Evolutionary conservation across 2,113 vertebrate genomes (phyloP).

Genomic region (Scolopax mira): DNA sequence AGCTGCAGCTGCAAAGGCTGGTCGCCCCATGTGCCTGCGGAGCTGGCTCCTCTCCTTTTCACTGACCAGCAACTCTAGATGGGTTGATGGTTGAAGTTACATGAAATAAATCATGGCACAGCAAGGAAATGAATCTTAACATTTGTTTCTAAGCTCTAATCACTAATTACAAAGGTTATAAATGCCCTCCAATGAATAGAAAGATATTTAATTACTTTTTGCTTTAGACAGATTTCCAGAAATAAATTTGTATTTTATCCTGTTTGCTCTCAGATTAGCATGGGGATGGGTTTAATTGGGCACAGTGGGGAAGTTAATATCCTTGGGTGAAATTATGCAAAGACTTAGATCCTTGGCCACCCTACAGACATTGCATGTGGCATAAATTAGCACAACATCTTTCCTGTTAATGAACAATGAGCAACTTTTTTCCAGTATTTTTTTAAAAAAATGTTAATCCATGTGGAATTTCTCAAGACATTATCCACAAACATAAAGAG

Average conservation of each 20-base stretch:
- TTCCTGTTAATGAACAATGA: conserved; percentile 40
- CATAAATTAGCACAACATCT: conserved; percentile 49
- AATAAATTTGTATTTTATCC: conserved; percentile 44
- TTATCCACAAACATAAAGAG: not conserved
- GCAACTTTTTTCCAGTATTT: not conserved
- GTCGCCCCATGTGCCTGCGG: fast-evolving
- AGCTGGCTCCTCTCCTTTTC: not conserved
- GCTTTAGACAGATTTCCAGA: conserved; percentile 41
- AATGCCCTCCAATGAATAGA: conserved; percentile 39
- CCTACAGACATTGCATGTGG: not conserved
- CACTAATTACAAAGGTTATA: conserved; percentile 20
- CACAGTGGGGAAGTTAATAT: conserved; percentile 57
- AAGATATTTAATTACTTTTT: conserved; percentile 44
- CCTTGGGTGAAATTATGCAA: conserved; percentile 49
- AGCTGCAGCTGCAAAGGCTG: not conserved
- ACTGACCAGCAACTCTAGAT: not conserved
- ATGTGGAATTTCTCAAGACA: not conserved
- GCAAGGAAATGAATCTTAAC: not conserved
- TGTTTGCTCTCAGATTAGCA: conserved; percentile 59
- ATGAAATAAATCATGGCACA: not conserved
- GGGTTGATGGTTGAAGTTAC: not conserved
- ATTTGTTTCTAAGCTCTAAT: not conserved
- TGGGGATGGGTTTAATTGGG: conserved; percentile 55
- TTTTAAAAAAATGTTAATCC: not conserved
- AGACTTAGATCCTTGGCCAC: conserved; percentile 46